phyloP scores from a whole-genome alignment of 2,888 invertebrate genomes.

The Hypomecis punctinalis region DNA sequence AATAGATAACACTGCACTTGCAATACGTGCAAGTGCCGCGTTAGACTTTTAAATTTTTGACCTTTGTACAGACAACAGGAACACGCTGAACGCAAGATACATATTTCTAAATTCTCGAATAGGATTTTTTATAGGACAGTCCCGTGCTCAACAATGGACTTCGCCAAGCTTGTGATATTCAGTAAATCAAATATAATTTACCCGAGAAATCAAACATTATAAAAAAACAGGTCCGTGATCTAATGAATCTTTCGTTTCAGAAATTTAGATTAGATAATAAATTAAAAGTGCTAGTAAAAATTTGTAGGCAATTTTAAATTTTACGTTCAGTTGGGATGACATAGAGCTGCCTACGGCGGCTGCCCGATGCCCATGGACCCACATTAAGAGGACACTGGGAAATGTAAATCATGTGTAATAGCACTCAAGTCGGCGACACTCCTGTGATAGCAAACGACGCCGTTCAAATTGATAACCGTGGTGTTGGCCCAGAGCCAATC shows the following conservation, averaged over 20 bases:
- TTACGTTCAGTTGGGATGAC: slow-evolving; percentile 26
- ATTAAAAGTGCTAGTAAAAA: slow-evolving; percentile 13
- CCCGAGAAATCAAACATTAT: background rate
- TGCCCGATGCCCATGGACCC: slow-evolving; percentile 37
- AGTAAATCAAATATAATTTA: no score
- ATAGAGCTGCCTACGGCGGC: slow-evolving; percentile 33
- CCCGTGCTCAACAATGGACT: no score
- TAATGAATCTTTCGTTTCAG: slow-evolving; percentile 7
- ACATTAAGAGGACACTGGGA: slow-evolving; percentile 60
- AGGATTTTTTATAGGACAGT: no score
- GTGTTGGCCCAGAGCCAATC: slow-evolving; percentile 70
- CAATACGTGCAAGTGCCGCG: no score
- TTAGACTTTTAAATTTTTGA: no score
- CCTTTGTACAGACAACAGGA: no score
- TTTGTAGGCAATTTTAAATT: slow-evolving; percentile 16
- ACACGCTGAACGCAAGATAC: no score
- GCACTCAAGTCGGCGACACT: slow-evolving; percentile 66
- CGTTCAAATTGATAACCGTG: slow-evolving; percentile 70
- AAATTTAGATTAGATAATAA: slow-evolving; percentile 5
- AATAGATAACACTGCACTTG: no score
- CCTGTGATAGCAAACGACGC: slow-evolving; percentile 63
- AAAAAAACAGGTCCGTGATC: background rate
- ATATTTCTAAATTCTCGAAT: no score
- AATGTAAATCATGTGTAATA: slow-evolving; percentile 72
- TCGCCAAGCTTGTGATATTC: no score